Percentiles rank a stretch among this genome's conserved stretches.
Evolutionary conservation across 2,888 invertebrate species (phyloP).

Genomic region (Aricia artaxerxes): DNA sequence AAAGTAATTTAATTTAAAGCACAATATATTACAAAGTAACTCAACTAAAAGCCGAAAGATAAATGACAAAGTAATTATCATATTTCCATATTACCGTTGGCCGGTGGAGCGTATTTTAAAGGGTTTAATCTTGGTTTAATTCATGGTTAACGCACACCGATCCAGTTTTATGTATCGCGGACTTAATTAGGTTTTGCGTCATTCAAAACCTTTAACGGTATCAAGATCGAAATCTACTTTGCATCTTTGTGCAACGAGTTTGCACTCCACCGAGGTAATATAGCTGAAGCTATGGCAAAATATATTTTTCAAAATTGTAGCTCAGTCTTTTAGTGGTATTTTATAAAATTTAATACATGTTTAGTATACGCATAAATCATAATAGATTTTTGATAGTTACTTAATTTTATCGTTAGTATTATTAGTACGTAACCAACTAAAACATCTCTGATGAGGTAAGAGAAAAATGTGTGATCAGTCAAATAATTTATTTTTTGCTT

Average conservation of each 20-base stretch:
- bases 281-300: constrained; percentile 37
- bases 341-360: too few relatives aligned
- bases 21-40: constrained; percentile 10
- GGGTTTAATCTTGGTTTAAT: constrained; percentile 32
- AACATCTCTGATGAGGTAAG: too few relatives aligned
- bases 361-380: too few relatives aligned
- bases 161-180: constrained; percentile 56
- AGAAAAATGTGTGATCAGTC: too few relatives aligned
- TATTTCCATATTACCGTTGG: constrained; percentile 29
- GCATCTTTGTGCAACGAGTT: constrained; percentile 32
- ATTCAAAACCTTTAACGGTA: constrained; percentile 69
- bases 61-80: constrained; percentile 29
- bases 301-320: neutral
- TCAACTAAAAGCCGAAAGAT: constrained; percentile 28
- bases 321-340: neutral
- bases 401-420: too few relatives aligned
- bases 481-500: too few relatives aligned
- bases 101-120: constrained; percentile 17
- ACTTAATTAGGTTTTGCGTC: constrained; percentile 71
- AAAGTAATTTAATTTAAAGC: constrained; percentile 17
- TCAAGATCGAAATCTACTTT: constrained; percentile 55
- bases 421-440: too few relatives aligned
- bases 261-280: constrained; percentile 36
- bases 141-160: constrained; percentile 32
- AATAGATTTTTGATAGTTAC: too few relatives aligned